A percentile compares a stretch with the other conserved stretches of the same genome.
These are phyloP conservation scores for Zhengitettix transpicula DNA, from an alignment of 2,888 invertebrate genomes.

Conservation along the genomic window DNA sequence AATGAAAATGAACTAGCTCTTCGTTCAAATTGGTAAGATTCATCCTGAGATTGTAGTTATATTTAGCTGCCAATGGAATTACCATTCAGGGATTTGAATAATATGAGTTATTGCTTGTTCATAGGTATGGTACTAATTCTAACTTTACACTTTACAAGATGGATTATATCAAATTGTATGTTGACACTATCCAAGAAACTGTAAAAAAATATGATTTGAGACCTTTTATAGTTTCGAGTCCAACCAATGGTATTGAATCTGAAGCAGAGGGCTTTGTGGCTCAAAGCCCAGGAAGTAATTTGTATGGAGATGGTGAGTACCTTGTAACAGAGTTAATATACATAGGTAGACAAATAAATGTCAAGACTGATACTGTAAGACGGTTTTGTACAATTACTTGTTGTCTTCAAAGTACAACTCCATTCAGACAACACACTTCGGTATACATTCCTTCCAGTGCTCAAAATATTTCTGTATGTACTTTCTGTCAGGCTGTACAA, in stretches of 20 bases:
- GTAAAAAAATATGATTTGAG: constrained; percentile 42
- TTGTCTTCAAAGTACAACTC: no score
- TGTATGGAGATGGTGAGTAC: constrained; percentile 70
- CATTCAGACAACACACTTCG: no score
- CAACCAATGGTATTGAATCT: constrained; percentile 66
- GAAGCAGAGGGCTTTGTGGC: constrained; percentile 63
- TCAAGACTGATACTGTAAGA: no score
- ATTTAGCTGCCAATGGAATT: no score
- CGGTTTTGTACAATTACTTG: no score
- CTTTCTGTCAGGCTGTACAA: no score
- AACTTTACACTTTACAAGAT: constrained; percentile 39
- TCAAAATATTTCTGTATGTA: no score
- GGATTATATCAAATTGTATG: constrained; percentile 52
- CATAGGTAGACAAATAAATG: no score
- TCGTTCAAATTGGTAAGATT: constrained; percentile 55
- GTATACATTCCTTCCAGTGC: no score
- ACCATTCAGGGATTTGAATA: no score
- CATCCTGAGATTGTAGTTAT: not conserved
- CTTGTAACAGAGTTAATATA: no score
- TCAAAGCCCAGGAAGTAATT: constrained; percentile 53
- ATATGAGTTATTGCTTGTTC: not conserved
- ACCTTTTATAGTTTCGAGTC: constrained; percentile 72
- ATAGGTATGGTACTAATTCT: constrained; percentile 23
- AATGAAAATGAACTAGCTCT: constrained; percentile 93
- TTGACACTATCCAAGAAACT: constrained; percentile 51